Conservation (phyloP, 64 coral and sea anemone genomes). For the Cladopsammia gracilis region DNA sequence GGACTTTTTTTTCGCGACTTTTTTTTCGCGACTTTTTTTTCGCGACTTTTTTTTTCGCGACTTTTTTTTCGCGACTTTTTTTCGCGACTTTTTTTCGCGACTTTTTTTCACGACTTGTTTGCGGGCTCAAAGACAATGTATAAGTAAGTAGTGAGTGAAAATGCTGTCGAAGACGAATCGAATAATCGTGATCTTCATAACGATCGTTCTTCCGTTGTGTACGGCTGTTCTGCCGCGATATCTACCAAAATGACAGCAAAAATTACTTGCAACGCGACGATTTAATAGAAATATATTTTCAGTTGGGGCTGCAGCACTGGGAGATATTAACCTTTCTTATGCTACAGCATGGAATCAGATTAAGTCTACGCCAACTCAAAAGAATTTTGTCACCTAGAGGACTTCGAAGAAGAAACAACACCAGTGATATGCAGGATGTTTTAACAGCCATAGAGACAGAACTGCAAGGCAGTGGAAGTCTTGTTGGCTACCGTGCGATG, state of each 20-base stretch:
- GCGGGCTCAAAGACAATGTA: neutral
- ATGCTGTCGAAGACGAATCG: neutral
- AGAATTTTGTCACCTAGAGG: slow-evolving; percentile 37
- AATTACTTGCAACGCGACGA: slow-evolving; percentile 4
- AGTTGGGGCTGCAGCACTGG: no score
- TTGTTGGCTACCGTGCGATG: slow-evolving; percentile 75
- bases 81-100: neutral
- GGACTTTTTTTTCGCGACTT: no score
- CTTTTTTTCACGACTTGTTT: neutral
- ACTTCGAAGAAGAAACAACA: slow-evolving; percentile 40
- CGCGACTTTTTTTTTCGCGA: no score
- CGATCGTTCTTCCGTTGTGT: neutral
- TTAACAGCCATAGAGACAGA: slow-evolving; percentile 45
- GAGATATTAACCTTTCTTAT: slow-evolving; percentile 44
- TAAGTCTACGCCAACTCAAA: slow-evolving; percentile 59
- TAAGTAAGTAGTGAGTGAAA: neutral
- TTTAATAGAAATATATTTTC: slow-evolving; percentile 41
- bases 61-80: no score
- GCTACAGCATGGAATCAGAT: slow-evolving; percentile 51
- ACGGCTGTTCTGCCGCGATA: neutral
- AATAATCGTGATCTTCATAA: neutral
- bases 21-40: no score
- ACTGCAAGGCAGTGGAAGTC: slow-evolving; percentile 71
- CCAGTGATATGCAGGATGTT: slow-evolving; percentile 45
- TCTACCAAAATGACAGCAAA: neutral